A percentile compares a stretch with the other conserved stretches of the same genome.
Evolutionary conservation across 2,888 invertebrate species (phyloP).

Genomic region (Aricia artaxerxes): DNA sequence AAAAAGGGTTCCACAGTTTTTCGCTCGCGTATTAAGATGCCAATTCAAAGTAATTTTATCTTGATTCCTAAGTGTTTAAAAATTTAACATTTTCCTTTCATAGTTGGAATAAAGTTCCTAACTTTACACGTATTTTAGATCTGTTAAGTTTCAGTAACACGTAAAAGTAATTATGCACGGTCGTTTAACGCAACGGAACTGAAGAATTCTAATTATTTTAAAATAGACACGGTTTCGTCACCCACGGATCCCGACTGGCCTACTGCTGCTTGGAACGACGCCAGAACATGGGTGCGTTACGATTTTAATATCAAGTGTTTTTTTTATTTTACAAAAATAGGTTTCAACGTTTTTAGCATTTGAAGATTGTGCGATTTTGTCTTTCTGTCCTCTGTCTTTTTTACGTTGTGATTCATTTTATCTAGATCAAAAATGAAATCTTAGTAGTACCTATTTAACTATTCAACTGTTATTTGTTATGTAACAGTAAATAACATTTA

Average conservation of each 20-base stretch:
- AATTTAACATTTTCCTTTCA: too few species aligned
- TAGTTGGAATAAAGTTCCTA: not conserved
- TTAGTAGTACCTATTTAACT: not conserved
- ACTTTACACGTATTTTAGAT: not conserved
- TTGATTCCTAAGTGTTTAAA: too few species aligned
- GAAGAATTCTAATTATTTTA: constrained; percentile 37
- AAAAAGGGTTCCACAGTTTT: too few species aligned
- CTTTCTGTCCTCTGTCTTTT: not conserved
- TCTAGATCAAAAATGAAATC: not conserved
- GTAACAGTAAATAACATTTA: too few species aligned
- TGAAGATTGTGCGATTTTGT: not conserved
- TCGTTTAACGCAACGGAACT: constrained; percentile 5
- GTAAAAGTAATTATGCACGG: constrained; percentile 5
- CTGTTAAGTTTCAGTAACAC: not conserved
- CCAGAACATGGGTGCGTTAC: constrained; percentile 34
- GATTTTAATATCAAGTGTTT: constrained; percentile 37
- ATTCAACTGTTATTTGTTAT: too few species aligned
- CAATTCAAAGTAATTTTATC: too few species aligned
- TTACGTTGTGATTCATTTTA: not conserved
- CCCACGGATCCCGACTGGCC: constrained; percentile 29
- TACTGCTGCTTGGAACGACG: constrained; percentile 36
- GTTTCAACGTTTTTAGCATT: not conserved
- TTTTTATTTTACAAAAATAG: constrained; percentile 8
- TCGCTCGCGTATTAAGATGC: too few species aligned
- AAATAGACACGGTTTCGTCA: constrained; percentile 33